Evolutionary conservation across 2,113 vertebrate genomes (phyloP), one percentile per base, ranked within the genome.

Genomic region (Chaenocephalus aceratus): DNA sequence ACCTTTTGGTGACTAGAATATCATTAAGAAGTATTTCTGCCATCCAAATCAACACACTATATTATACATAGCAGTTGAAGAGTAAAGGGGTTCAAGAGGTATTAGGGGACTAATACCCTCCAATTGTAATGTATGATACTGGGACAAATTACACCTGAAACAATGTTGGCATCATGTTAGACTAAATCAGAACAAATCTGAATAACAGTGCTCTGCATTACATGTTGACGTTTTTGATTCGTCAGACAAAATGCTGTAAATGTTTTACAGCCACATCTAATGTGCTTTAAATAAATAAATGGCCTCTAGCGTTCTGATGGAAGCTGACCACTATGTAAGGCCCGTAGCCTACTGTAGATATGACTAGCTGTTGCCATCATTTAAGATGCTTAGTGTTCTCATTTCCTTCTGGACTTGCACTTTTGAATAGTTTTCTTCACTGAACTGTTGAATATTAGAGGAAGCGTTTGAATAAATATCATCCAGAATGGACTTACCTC

Each of bases 401-500:
- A 30, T 0, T 26, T 56, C 13, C n/a, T 44, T 68, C 18, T 23
- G 18, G 51, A 13, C 13, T 46, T 21, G 3, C 2, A 1, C 16
- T 6, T 10, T 44, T 46, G 1, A 49, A 34, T 34, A 0, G 5
- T 23, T 9, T 59, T 6, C 36, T 45, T 30, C 14, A 18, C 21
- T 48, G 9, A 45, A 45, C 41, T 59, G 23, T n/a, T 26, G 2
- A 72, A n/a, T n/a, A 62, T 45, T 30, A n/a, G 3, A 44, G 23
- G 5, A 3, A 58, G 0, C 0, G 51, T 51, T 56, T n/a, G 2
- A 36, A 21, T 57, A 15, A 53, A 23, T 49, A 49, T 65, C 1
- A 11, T n/a, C 6, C 6, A 54, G 48, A 65, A 49, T 49, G 2
- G 7, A 85, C 74, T 75, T 64, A 80, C 86, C 60, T 67, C 4